Conservation (phyloP, 2,113 vertebrate genomes). For the Gopherus evgoodei region DNA sequence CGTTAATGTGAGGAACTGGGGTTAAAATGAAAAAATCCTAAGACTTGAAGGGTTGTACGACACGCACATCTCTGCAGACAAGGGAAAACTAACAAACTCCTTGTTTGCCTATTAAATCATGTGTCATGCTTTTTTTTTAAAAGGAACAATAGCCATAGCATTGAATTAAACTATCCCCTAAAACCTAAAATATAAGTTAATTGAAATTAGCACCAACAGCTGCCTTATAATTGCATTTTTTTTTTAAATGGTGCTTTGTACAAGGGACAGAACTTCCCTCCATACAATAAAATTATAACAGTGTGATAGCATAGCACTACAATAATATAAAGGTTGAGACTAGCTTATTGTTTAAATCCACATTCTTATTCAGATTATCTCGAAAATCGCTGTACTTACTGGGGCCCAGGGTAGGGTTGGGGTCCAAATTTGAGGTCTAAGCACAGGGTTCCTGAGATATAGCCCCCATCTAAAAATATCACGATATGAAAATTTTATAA, state of each 20-base stretch:
- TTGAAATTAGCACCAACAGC: background rate
- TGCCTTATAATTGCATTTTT: background rate
- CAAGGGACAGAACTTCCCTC: background rate
- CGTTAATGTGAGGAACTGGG: background rate
- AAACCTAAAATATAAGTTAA: background rate
- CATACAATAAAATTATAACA: background rate
- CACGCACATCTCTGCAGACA: background rate
- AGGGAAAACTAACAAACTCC: background rate
- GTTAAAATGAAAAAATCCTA: background rate
- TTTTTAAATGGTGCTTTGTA: background rate
- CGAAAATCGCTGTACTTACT: background rate
- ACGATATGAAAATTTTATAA: background rate
- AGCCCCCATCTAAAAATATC: background rate
- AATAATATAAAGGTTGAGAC: background rate
- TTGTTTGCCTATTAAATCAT: background rate
- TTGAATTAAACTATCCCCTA: background rate
- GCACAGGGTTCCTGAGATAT: background rate
- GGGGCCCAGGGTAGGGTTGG: background rate
- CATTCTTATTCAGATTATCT: background rate
- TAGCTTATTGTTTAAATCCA: background rate
- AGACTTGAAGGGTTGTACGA: background rate
- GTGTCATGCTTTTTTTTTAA: background rate
- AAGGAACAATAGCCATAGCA: background rate
- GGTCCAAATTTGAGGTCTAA: background rate
- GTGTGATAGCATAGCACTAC: background rate